phyloP scores from a whole-genome alignment of 2,888 invertebrate species.

The Tanypteryx hageni region DNA sequence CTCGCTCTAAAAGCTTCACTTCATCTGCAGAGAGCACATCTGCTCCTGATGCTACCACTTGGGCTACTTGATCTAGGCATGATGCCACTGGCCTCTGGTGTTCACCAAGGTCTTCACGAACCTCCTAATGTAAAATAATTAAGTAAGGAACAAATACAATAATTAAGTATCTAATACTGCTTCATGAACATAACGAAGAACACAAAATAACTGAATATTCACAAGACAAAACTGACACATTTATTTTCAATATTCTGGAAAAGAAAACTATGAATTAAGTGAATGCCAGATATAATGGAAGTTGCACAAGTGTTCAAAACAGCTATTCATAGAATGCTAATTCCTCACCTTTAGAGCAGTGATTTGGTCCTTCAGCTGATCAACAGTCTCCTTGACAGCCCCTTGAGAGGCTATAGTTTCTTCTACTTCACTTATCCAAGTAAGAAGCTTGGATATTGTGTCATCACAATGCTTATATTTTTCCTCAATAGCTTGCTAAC shows the following conservation, averaged over 20 bases:
- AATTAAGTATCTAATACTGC: neutral
- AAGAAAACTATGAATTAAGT: neutral
- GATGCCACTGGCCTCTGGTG: constrained; percentile 90
- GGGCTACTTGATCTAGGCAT: constrained; percentile 92
- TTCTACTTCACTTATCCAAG: constrained; percentile 92
- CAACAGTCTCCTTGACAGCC: constrained; percentile 90
- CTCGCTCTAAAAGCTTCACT: constrained; percentile 90
- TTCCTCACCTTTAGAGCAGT: constrained; percentile 87
- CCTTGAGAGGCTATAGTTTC: constrained; percentile 90
- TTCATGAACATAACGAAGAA: neutral
- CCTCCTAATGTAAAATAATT: constrained; percentile 79
- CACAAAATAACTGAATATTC: neutral
- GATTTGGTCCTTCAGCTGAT: constrained; percentile 92
- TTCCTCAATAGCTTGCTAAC: constrained; percentile 95
- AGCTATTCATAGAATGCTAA: neutral
- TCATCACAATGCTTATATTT: constrained; percentile 95
- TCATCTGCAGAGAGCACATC: constrained; percentile 96
- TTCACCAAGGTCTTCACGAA: constrained; percentile 92
- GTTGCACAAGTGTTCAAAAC: neutral
- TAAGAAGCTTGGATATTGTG: constrained; percentile 87
- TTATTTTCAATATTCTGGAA: neutral
- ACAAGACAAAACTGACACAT: no score
- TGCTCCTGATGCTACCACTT: constrained; percentile 91
- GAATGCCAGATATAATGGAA: neutral
- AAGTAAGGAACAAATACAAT: neutral